Evolutionary conservation across 2,797 vertebrate species (phyloP).

Genomic region (Lithobates pipiens): DNA sequence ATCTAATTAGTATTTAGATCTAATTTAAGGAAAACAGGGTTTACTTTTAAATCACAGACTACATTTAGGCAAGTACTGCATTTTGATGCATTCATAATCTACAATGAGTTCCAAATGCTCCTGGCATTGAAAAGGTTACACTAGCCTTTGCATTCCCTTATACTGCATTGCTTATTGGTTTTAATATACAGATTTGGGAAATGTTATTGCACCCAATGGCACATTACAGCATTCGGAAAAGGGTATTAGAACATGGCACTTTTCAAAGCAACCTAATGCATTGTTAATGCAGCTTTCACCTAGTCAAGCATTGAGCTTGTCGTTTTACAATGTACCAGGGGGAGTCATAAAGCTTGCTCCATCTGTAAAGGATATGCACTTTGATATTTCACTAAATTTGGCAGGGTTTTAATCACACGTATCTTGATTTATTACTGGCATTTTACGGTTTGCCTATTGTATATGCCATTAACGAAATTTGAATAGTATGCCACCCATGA

Average conservation of each 20-base stretch:
- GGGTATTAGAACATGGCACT: background rate
- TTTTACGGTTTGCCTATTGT: background rate
- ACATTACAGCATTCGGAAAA: conserved; percentile 28
- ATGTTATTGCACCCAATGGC: conserved; percentile 40
- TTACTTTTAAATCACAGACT: background rate
- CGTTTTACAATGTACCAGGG: conserved; percentile 26
- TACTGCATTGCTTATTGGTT: conserved; percentile 21
- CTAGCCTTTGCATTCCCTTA: background rate
- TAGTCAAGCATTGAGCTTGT: conserved; percentile 29
- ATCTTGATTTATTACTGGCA: background rate
- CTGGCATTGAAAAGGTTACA: background rate
- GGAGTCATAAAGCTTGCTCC: conserved; percentile 38
- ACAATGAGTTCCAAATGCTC: background rate
- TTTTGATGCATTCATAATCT: background rate
- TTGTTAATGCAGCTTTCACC: conserved; percentile 42
- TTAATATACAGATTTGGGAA: conserved; percentile 41
- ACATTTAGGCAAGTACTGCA: background rate
- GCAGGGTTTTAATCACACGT: background rate
- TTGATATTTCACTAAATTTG: conserved; percentile 38
- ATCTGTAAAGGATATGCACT: conserved; percentile 46
- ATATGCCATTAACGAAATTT: background rate
- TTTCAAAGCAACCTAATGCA: conserved; percentile 37
- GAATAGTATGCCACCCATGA: background rate
- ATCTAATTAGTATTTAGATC: background rate
- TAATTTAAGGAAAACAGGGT: background rate